These are phyloP conservation scores for Sesamia inferens DNA, from an alignment of 2,888 invertebrate species.

Conservation along the genomic window DNA sequence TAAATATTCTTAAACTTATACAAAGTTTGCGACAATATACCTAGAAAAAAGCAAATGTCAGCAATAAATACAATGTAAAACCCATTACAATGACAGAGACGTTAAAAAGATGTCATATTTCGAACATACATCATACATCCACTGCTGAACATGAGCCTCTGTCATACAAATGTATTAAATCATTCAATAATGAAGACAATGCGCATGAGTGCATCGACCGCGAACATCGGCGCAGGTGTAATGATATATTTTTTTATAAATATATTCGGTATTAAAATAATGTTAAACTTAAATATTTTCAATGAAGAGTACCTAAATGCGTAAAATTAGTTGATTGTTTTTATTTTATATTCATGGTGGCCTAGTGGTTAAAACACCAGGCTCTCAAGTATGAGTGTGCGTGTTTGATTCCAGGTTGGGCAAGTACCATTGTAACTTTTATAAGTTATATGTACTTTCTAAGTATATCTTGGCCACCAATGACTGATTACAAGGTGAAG, in stretches of 20 bases:
- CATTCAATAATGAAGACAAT: slow-evolving; percentile 70
- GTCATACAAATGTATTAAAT: slow-evolving; percentile 52
- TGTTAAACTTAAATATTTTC: neutral
- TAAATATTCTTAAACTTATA: neutral
- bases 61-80: slow-evolving; percentile 12
- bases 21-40: slow-evolving; percentile 2
- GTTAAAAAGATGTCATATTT: slow-evolving; percentile 49
- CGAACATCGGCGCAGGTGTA: slow-evolving; percentile 43
- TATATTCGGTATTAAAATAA: neutral
- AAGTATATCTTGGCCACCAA: too few relatives aligned
- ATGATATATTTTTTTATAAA: slow-evolving; percentile 24
- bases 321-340: neutral
- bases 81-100: slow-evolving; percentile 37
- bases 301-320: neutral
- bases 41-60: slow-evolving; percentile 10
- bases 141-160: slow-evolving; percentile 17
- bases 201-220: slow-evolving; percentile 36
- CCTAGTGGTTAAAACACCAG: too few relatives aligned
- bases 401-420: too few relatives aligned
- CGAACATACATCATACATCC: slow-evolving; percentile 38
- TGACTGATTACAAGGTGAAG: too few relatives aligned
- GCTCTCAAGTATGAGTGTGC: too few relatives aligned
- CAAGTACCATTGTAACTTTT: too few relatives aligned
- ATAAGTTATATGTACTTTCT: too few relatives aligned
- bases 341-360: too few relatives aligned